Evolutionary conservation across 2,888 invertebrate genomes (phyloP), one percentile per base, ranked within the genome.

Genomic region (Leuctra nigra): DNA sequence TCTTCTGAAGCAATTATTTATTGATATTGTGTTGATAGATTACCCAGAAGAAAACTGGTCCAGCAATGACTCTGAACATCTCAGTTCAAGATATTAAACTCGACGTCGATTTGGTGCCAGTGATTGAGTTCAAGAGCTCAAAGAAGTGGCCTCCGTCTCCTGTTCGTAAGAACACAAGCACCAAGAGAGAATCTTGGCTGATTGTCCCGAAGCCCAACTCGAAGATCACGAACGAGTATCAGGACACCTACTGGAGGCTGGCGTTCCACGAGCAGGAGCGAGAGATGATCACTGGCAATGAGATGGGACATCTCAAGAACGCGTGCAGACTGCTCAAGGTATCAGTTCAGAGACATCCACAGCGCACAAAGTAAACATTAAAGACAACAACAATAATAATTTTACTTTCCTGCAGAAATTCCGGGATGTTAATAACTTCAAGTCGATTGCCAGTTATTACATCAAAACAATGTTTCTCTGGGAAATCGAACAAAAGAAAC

Each of bases 191-290:
- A 3, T 22, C 54, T 11, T 58, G 58, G 58, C 55, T 58, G 23
- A 55, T 55, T 11, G 58, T 58, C 1, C 58, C 58, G 11, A 58
- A 58, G 16, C 58, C 58, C 23, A 50, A 50, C 50, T 29, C 50
- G 1, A 50, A 58, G 29, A 48, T 24, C n/a, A 11, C 16, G n/a
- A 7, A 2, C 0, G 29, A 50, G 3, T 23, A 14, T 20, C 25
- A 58, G 20, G 44, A 20, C 35, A 52, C 41, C 4, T 55, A 52
- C 7, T 81, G 81, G 81, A 69, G 80, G 14, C 70, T 78, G n/a
- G 77, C 78, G 9, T 80, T 80, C 66, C 79, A 78, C 61, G 73
- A 75, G 53, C 75, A 75, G 59, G 81, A 81, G 65, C 71, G 73
- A 22, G 72, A 75, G 25, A 64, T 79, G 60, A 72, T 81, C 54